A percentile compares a stretch with the other conserved stretches of the same genome.
Conservation (phyloP, 2,888 invertebrate genomes). For the Diploptera punctata region DNA sequence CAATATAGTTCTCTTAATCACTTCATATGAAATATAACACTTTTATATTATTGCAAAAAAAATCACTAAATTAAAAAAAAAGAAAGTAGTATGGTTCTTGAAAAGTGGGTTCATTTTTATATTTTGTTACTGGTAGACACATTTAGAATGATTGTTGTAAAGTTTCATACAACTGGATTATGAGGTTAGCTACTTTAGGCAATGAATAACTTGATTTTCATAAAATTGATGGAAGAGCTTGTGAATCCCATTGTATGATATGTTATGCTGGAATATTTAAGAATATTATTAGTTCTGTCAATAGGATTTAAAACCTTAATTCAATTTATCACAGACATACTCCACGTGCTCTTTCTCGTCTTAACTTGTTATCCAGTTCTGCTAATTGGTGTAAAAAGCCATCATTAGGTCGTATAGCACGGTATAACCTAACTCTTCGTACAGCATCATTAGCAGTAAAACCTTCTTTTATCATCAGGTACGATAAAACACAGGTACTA, state of each 20-base stretch:
- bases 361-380: constrained; percentile 65
- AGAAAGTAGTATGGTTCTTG: no score
- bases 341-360: constrained; percentile 59
- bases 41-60: no score
- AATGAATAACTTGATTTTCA: not conserved
- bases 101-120: no score
- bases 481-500: constrained; percentile 80
- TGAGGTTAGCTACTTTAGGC: no score
- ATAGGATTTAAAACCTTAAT: not conserved
- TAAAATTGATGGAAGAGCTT: constrained; percentile 14
- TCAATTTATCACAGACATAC: not conserved
- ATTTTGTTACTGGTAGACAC: no score
- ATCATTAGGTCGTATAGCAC: constrained; percentile 79
- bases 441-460: constrained; percentile 80
- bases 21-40: no score
- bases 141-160: no score
- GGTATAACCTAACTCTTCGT: constrained; percentile 69
- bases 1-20: not conserved
- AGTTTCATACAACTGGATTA: no score
- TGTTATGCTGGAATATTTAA: not conserved
- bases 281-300: not conserved
- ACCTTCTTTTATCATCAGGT: constrained; percentile 78
- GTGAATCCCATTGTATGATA: not conserved
- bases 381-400: constrained; percentile 82
- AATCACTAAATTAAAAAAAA: no score